Evolutionary conservation across 2,113 vertebrate species (phyloP), one percentile per base, ranked within the genome.

Genomic region (Myiagra hebetior): DNA sequence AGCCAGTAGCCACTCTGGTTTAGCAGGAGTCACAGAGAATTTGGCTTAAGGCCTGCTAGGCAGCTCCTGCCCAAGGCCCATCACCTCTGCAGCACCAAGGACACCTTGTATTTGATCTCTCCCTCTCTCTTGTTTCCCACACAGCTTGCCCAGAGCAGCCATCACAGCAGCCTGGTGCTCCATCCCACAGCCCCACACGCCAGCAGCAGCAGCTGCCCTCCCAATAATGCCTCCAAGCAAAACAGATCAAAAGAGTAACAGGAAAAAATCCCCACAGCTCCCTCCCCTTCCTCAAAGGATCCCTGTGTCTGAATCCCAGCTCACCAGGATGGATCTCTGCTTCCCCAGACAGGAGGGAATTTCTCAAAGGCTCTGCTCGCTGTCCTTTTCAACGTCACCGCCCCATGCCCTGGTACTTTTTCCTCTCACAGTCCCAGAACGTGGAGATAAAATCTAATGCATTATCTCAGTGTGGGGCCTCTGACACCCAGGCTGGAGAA

Each of bases 201-300:
- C 73, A 63, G 64, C 33, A n/a, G 64, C 33, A 31, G 49, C 77
- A 73, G 57, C 69, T 81, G 53, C 69, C 55, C 76, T 64, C 26
- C 44, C 50, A 57, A 12, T 9, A 80, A 69, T 30, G 59, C 33
- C 44, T 47, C 5, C 0, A 1, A 72, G 39, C n/a, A 59, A 41
- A 88, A 28, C 0, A 92, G 56, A 89, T 30, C 15, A 4, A 68
- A 82, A 30, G 15, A 37, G 20, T 7, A 83, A 17, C 55, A 75
- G 65, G n/a, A 52, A 74, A 75, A 67, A 2, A 0, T 0, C 2
- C 2, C 78, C 14, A 77, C 8, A 87, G n/a, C 46, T 22, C 50
- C 53, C 17, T 67, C 35, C 52, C 1, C 37, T 37, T 37, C 37
- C 37, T 37, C 37, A 37, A 37, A 37, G 37, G 37, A 78, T n/a